A percentile compares a stretch with the other conserved stretches of the same genome.
These are phyloP conservation scores for Drosophila jambulina DNA, from an alignment of 1,140 invertebrate genomes.

Conservation along the genomic window DNA sequence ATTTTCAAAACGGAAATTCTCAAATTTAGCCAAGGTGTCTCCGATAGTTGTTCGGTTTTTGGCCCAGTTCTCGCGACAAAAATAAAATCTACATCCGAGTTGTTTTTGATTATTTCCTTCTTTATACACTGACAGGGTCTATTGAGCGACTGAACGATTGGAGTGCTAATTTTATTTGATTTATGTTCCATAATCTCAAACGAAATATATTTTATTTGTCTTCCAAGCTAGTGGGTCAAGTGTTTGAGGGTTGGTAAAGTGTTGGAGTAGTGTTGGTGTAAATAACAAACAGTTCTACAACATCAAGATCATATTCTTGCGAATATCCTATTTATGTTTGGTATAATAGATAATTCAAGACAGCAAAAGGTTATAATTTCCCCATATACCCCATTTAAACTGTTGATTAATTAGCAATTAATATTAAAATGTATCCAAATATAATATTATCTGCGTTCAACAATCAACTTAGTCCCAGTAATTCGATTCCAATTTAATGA, in stretches of 20 bases:
- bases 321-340: neutral
- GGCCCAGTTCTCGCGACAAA: conserved; percentile 44
- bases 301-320: neutral
- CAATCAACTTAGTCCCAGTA: neutral
- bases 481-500: neutral
- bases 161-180: conserved; percentile 10
- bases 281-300: neutral
- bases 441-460: neutral
- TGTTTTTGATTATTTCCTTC: conserved; percentile 14
- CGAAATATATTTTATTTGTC: neutral
- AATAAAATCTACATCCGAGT: conserved; percentile 4
- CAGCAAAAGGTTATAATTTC: neutral
- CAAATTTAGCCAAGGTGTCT: conserved; percentile 68
- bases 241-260: neutral
- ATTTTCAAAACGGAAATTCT: conserved; percentile 77
- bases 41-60: conserved; percentile 34
- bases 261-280: neutral
- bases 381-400: no score
- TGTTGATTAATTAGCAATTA: neutral
- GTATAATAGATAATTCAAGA: neutral
- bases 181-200: conserved; percentile 7
- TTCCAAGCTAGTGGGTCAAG: neutral
- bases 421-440: neutral
- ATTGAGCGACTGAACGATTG: conserved; percentile 1
- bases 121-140: neutral